A percentile compares a stretch with the other conserved stretches of the same genome.
Conservation (phyloP, 2,113 vertebrate species). For the Crocuta crocuta region DNA sequence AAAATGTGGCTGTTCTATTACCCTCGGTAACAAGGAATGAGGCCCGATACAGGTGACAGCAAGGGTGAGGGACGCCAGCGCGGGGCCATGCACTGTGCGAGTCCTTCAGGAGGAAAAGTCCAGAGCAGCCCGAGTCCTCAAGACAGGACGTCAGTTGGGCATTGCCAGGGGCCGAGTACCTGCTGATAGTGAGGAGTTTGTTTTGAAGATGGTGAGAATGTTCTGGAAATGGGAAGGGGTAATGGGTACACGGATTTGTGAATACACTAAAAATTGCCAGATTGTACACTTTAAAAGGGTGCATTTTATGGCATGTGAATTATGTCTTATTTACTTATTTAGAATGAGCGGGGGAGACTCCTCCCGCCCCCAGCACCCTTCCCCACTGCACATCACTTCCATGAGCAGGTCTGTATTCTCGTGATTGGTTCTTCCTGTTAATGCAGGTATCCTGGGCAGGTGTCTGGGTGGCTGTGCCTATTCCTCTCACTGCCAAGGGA, state of each 20-base stretch:
- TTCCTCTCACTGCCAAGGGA: neutral
- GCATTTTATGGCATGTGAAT: neutral
- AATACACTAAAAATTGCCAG: neutral
- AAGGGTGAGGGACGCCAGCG: neutral
- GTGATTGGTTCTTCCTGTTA: too few relatives aligned
- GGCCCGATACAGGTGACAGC: fast-evolving
- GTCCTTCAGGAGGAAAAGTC: fast-evolving
- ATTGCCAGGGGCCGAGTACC: neutral
- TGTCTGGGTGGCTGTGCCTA: too few relatives aligned
- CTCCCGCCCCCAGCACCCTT: too few relatives aligned
- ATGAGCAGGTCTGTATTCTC: fast-evolving
- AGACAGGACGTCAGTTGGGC: neutral
- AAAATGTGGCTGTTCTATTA: neutral
- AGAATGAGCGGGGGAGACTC: neutral
- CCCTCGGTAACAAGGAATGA: neutral
- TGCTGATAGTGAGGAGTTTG: neutral
- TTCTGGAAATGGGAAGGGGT: neutral
- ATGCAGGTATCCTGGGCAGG: fast-evolving
- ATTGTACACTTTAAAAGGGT: neutral
- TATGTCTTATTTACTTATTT: neutral
- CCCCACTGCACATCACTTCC: neutral
- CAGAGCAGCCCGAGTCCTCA: neutral
- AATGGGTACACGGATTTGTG: neutral
- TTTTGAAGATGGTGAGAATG: neutral
- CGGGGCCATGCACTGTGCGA: fast-evolving